Evolutionary conservation across 1,140 invertebrate genomes (phyloP).

Genomic region (Lordiphosa clarofinis): DNA sequence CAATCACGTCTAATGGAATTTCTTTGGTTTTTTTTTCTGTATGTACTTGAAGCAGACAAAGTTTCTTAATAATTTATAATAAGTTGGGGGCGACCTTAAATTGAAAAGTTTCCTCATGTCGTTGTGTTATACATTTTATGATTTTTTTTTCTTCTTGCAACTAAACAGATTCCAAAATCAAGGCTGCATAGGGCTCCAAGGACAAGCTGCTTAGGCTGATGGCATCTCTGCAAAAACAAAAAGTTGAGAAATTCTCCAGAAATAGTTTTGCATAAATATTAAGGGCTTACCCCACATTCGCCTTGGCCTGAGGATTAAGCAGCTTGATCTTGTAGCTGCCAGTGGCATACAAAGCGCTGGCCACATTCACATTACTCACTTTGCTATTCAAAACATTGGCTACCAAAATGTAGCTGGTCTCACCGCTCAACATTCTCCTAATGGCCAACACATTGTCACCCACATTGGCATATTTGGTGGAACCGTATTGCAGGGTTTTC

Average conservation of each 20-base stretch:
- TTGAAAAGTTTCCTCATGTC: conserved; percentile 65
- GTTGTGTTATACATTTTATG: conserved; percentile 20
- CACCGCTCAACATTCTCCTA: conserved; percentile 39
- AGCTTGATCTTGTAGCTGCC: conserved; percentile 49
- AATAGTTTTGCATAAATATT: conserved; percentile 7
- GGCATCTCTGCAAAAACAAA: conserved; percentile 18
- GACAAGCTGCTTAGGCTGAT: conserved; percentile 42
- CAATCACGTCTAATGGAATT: conserved; percentile 76
- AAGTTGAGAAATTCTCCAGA: neutral
- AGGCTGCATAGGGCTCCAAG: conserved; percentile 51
- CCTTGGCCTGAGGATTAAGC: conserved; percentile 41
- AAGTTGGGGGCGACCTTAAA: conserved; percentile 60
- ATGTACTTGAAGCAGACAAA: conserved; percentile 59
- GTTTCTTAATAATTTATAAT: conserved; percentile 73
- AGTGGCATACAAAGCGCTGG: conserved; percentile 25
- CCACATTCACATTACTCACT: conserved; percentile 43
- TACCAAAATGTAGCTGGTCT: conserved; percentile 46
- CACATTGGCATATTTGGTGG: conserved; percentile 49
- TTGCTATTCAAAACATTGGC: conserved; percentile 48
- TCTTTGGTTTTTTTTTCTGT: conserved; percentile 23
- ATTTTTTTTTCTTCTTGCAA: conserved; percentile 13
- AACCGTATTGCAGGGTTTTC: conserved; percentile 78
- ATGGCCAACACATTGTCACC: conserved; percentile 61
- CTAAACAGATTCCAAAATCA: conserved; percentile 62
- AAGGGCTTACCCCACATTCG: conserved; percentile 45